Base-by-base conservation (phyloP, 2,113 vertebrate species). In the Sinocyclocheilus rhinocerous region DNA sequence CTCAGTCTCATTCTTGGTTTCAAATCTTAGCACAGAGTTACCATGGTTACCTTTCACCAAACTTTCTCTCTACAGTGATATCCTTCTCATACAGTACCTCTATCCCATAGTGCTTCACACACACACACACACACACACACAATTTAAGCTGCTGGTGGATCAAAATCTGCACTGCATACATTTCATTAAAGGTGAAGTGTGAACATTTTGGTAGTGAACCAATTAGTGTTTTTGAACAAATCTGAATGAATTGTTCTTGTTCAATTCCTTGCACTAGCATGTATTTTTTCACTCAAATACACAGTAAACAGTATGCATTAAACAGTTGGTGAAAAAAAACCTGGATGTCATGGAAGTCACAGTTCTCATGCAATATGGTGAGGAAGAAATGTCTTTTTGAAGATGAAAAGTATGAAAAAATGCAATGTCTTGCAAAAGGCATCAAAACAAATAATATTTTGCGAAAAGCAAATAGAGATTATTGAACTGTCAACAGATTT, bases 41-140 rank as follows among this genome's bases (percentile, higher is more conserved):
- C 93, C 93, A 95, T 95, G 94, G 94, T 94, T 94, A 93, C 93
- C 91, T 89, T 93, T 95, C 93, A 94, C 91, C 92, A 94, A 92
- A 93, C 92, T 91, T 90, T 84, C 87, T 91, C 89, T 59, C 86
- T 90, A 92, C 93, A 93, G 92, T 92, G 93, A 93, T 93, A 94
- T 9, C 69, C 33, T 36, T 72, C 4, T 36, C 29, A 15, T 69
- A 18, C 2, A 69, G 29, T 20, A 36, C 16, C 7, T 39, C 69
- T 20, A 72, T 22, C 33, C 18, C 18, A 39, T 11, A 39, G 33
- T 72, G 18, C 18, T 72, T 42, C 42, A 39, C 39, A 42, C 10
- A 72, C 36, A 72, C 36, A 22, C 4, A 12, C 10, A 18, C 63
- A 6, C 11, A 73, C 26, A 4, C 7, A 70, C 6, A 36, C 20